Conservation (phyloP, 2,113 vertebrate genomes). For the Nestor notabilis region DNA sequence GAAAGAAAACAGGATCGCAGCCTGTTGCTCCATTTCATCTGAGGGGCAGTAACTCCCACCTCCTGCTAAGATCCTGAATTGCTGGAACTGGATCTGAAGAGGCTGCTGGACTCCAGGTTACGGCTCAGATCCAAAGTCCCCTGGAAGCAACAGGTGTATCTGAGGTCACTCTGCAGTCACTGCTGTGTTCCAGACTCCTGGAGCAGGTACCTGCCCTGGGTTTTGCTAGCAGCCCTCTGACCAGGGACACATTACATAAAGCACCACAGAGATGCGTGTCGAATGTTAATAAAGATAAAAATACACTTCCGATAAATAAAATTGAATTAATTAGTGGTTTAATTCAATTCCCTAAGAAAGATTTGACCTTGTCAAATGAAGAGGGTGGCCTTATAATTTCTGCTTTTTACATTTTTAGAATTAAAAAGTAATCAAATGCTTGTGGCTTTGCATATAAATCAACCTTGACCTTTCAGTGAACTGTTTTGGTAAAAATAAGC, state of each 20-base stretch:
- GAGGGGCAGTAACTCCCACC: not conserved
- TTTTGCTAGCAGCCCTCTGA: not conserved
- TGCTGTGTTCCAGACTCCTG: not conserved
- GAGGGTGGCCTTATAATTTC: constrained; percentile 56
- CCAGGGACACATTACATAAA: not conserved
- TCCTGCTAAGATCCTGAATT: not conserved
- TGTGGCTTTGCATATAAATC: constrained; percentile 56
- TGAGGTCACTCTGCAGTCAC: not conserved
- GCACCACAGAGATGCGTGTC: not conserved
- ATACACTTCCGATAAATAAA: constrained; percentile 61
- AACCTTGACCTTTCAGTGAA: constrained; percentile 58
- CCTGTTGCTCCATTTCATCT: not conserved
- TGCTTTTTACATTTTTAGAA: constrained; percentile 57
- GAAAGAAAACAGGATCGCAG: not conserved
- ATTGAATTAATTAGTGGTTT: constrained; percentile 70
- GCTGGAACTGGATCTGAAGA: not conserved
- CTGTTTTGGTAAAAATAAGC: constrained; percentile 66
- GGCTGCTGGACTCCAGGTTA: not conserved
- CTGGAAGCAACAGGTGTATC: not conserved
- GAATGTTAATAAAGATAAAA: constrained; percentile 61
- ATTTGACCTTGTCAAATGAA: constrained; percentile 64
- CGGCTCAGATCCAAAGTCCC: not conserved
- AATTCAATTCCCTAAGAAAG: constrained; percentile 68
- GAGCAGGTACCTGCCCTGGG: not conserved
- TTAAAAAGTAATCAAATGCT: constrained; percentile 65